Evolutionary conservation across 2,888 invertebrate species (phyloP), one percentile per base, ranked within the genome.

Genomic region (Pilophorus perplexus): DNA sequence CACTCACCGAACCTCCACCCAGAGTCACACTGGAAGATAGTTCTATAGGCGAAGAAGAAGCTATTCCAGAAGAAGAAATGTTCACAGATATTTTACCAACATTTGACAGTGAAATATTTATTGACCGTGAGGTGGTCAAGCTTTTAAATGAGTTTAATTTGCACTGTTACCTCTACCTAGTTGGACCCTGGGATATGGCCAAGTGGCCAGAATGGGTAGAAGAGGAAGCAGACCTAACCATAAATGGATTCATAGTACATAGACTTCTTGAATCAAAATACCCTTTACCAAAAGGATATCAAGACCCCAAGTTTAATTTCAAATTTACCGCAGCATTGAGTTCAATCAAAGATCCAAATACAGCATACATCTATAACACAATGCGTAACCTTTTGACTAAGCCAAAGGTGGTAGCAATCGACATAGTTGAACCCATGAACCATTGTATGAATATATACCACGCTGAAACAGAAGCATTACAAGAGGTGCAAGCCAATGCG

Each of bases 181-280:
- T 66, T 27, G 66, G 57, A 16, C 57, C 44, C 14, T 66, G 66
- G 66, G 46, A 46, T 16, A 18, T 20, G 3, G 23, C 12, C 10
- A 57, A 66, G 8, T 66, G 66, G 55, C 66, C 57, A 1, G 46
- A 57, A n/a, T 33, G 25, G 57, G 48, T 37, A n/a, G 48, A 46
- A 10, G 33, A 33, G 2, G 48, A 46, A 12, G 57, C 55, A 48
- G 25, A 50, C 28, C 20, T 66, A n/a, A 20, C 40, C 22, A 28
- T 66, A 16, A 55, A 57, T 18, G 66, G 66, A 1, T 66, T 66
- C 46, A 28, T 57, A 5, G 66, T 66, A 6, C 66, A 66, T 57
- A 55, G 66, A 10, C 57, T 55, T 3, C 66, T 66, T 8, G 57
- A 66, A 23, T 20, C 52, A 2, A 66, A 66, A 57, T 66, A 66